Evolutionary conservation across 1,140 invertebrate genomes (phyloP).

Genomic region (Monomorium pharaonis): DNA sequence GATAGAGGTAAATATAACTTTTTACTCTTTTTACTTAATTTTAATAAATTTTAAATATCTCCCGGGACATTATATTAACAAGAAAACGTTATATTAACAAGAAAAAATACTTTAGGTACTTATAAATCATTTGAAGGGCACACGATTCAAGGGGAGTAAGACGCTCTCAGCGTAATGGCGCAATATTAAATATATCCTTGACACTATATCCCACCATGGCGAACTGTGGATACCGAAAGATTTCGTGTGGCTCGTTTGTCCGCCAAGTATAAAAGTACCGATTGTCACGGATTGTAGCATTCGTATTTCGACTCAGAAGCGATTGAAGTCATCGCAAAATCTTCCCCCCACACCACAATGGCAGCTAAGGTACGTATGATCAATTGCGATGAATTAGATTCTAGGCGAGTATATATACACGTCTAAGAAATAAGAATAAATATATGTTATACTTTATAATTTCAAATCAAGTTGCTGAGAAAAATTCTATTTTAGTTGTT

Average conservation of each 20-base stretch:
- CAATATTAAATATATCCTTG: slow-evolving; percentile 49
- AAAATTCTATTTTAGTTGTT: slow-evolving; percentile 83
- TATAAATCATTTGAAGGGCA: background rate
- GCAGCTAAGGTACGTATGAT: slow-evolving; percentile 30
- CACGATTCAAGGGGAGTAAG: slow-evolving; percentile 12
- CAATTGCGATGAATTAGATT: background rate
- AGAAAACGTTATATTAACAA: background rate
- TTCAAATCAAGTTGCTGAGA: background rate
- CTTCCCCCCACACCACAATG: background rate
- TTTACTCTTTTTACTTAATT: too few relatives aligned
- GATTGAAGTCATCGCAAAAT: slow-evolving; percentile 1
- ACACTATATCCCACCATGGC: slow-evolving; percentile 38
- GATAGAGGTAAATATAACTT: background rate
- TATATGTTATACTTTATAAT: background rate
- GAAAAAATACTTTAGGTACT: background rate
- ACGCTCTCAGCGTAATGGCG: slow-evolving; percentile 26
- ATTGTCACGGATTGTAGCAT: slow-evolving; percentile 44
- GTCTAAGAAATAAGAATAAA: background rate
- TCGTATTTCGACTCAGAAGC: slow-evolving; percentile 37
- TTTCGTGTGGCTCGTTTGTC: slow-evolving; percentile 35
- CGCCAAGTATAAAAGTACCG: slow-evolving; percentile 55
- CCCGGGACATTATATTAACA: background rate
- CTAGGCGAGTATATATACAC: background rate
- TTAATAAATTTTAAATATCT: background rate
- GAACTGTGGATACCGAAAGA: slow-evolving; percentile 23